phyloP scores from a whole-genome alignment of 2,797 vertebrate species.

The Oceanodroma leucorhoa region DNA sequence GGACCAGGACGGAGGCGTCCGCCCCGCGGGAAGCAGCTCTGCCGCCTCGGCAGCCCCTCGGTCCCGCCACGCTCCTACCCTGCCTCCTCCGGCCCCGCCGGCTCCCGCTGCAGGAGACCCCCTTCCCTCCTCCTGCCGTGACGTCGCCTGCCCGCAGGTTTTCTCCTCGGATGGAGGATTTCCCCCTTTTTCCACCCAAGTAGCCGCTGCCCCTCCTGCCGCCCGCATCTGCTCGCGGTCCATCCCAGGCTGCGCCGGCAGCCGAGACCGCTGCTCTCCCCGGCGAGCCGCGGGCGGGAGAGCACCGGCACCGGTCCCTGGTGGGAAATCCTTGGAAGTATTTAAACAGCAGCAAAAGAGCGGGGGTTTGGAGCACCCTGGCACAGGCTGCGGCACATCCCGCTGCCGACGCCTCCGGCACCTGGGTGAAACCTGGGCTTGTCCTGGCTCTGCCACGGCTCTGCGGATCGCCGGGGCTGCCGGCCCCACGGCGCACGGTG shows the following conservation, averaged over 20 bases:
- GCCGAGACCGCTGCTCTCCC: neutral
- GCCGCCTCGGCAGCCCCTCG: neutral
- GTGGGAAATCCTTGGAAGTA: neutral
- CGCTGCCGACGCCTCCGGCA: neutral
- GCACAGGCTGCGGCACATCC: neutral
- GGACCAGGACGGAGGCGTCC: neutral
- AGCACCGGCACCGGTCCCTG: neutral
- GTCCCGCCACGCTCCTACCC: neutral
- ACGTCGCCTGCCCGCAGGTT: neutral
- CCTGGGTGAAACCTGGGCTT: neutral
- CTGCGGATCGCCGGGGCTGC: neutral
- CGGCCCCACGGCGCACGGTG: rapidly evolving
- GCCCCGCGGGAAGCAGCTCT: neutral
- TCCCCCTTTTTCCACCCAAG: neutral
- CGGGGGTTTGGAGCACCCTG: neutral
- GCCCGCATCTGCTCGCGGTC: neutral
- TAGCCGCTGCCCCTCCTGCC: neutral
- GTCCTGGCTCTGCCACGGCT: neutral
- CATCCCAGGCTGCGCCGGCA: neutral
- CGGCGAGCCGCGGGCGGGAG: rapidly evolving
- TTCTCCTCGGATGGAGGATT: neutral
- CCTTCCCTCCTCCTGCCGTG: neutral
- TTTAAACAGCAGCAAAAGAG: neutral
- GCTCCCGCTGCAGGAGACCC: neutral
- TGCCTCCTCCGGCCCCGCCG: neutral